Evolutionary conservation across 2,113 vertebrate genomes (phyloP).

Genomic region (Rhinopomastus cyanomelas): DNA sequence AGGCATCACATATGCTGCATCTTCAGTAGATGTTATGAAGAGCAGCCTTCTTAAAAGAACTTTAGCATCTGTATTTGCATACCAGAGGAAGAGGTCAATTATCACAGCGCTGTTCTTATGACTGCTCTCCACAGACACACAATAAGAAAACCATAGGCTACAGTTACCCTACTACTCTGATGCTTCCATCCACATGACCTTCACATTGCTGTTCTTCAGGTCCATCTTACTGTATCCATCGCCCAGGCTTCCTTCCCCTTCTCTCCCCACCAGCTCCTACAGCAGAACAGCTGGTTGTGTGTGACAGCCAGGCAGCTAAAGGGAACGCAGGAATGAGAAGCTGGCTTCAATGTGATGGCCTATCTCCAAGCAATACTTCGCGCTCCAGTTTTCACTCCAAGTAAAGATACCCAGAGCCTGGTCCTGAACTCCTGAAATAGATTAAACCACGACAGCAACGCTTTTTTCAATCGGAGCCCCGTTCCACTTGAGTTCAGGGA

Average conservation of each 20-base stretch:
- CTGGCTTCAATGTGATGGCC: neutral
- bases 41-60: slow-evolving; percentile 62
- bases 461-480: neutral
- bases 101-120: slow-evolving; percentile 47
- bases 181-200: neutral
- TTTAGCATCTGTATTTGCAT: slow-evolving; percentile 63
- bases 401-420: neutral
- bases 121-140: slow-evolving; percentile 26
- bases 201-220: rapidly evolving
- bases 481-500: neutral
- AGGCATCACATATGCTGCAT: slow-evolving; percentile 45
- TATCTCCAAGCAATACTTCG: neutral
- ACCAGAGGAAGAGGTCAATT: slow-evolving; percentile 63
- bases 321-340: neutral
- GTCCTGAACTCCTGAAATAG: neutral
- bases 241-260: neutral
- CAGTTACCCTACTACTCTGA: neutral
- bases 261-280: neutral
- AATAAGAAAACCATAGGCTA: slow-evolving; percentile 11
- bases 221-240: neutral
- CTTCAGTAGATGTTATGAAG: slow-evolving; percentile 41
- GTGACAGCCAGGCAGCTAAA: neutral
- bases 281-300: neutral
- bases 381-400: neutral
- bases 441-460: neutral